phyloP scores from a whole-genome alignment of 2,113 vertebrate genomes.

The Calidris pugnax region DNA sequence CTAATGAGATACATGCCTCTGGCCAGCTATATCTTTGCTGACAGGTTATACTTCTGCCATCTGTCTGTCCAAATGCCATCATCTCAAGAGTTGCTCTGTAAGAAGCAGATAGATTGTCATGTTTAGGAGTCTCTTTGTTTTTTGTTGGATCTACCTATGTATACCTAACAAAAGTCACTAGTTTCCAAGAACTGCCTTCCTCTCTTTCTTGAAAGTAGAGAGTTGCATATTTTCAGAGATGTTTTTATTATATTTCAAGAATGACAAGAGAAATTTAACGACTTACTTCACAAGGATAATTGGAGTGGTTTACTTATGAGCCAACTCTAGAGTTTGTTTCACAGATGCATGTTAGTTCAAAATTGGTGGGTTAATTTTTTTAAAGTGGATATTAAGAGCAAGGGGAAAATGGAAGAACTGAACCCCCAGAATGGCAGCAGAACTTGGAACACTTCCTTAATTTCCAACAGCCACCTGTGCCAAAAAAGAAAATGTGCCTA shows the following conservation, averaged over 20 bases:
- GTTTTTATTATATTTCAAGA: not conserved
- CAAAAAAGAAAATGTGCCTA: conserved; percentile 15
- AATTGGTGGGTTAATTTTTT: not conserved
- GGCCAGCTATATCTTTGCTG: not conserved
- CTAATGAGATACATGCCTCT: not conserved
- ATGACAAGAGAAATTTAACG: not conserved
- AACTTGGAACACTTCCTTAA: not conserved
- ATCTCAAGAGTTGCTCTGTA: not conserved
- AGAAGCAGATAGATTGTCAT: not conserved
- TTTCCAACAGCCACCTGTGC: conserved; percentile 19
- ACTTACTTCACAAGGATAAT: not conserved
- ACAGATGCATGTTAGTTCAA: not conserved
- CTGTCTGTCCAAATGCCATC: not conserved
- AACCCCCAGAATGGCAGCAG: not conserved
- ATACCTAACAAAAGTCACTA: not conserved
- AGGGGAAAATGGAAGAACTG: not conserved
- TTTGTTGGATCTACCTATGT: not conserved
- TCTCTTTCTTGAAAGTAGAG: not conserved
- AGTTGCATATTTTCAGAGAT: not conserved
- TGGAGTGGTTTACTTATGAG: not conserved
- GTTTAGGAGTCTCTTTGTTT: not conserved
- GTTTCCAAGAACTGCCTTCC: not conserved
- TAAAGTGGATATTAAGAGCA: not conserved
- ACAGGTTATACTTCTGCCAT: not conserved
- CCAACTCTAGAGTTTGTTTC: not conserved